phyloP scores from a whole-genome alignment of 2,113 vertebrate genomes.

The Oryctolagus cuniculus region DNA sequence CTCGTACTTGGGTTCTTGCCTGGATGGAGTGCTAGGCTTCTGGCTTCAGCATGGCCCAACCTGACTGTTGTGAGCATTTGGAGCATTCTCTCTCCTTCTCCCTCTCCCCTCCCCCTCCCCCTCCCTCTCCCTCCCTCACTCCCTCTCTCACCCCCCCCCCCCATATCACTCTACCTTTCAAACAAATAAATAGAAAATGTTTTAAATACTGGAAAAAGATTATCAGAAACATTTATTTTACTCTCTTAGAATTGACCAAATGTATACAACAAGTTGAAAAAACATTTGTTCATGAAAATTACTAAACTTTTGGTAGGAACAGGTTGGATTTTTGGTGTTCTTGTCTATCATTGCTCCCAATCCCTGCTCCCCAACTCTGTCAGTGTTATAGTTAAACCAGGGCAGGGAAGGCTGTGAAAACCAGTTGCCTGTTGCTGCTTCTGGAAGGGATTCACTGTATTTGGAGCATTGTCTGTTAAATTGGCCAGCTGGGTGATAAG shows the following conservation, averaged over 20 bases:
- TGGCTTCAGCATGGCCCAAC: too few species aligned
- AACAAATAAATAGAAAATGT: too few species aligned
- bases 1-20: too few species aligned
- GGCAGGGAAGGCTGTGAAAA: not conserved
- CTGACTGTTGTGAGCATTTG: too few species aligned
- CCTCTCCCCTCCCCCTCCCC: too few species aligned
- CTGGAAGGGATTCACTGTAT: not conserved
- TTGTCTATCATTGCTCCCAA: not conserved
- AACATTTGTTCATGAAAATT: slow-evolving; percentile 14
- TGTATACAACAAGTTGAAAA: not conserved
- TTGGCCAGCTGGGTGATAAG: not conserved
- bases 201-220: not conserved
- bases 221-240: not conserved
- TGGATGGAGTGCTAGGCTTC: too few species aligned
- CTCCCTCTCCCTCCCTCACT: too few species aligned
- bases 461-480: not conserved
- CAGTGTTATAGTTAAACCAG: not conserved
- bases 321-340: not conserved
- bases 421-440: not conserved
- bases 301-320: not conserved
- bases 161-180: too few species aligned
- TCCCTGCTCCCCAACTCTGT: not conserved
- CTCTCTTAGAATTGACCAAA: not conserved
- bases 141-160: too few species aligned
- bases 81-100: too few species aligned